A percentile compares a stretch with the other conserved stretches of the same genome.
phyloP scores from a whole-genome alignment of 2,113 vertebrate species.

The Raja brachyura region DNA sequence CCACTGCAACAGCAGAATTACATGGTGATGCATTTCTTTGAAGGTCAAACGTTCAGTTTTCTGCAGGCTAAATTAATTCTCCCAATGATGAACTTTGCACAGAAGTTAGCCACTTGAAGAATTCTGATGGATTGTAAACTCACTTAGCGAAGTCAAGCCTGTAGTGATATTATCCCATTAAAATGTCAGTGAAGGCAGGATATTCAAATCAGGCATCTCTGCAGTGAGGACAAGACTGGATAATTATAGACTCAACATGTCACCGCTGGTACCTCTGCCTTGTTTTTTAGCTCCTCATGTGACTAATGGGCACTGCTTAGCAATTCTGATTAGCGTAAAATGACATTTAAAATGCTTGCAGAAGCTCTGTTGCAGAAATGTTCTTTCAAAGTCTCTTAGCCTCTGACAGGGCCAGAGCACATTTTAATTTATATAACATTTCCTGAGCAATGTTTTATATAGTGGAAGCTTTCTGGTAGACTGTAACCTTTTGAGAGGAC shows the following conservation, averaged over 20 bases:
- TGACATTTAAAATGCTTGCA: conserved; percentile 28
- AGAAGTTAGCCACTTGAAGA: conserved; percentile 17
- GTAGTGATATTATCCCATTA: conserved; percentile 28
- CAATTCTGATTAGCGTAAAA: conserved; percentile 17
- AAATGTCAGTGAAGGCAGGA: conserved; percentile 16
- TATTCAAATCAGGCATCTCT: conserved; percentile 29
- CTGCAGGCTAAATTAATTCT: conserved; percentile 26
- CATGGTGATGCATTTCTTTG: not conserved
- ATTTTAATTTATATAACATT: conserved; percentile 12
- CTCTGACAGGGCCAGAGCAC: not conserved
- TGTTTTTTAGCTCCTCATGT: not conserved
- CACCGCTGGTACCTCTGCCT: conserved; percentile 12
- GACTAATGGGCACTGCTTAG: conserved; percentile 24
- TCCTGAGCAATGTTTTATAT: conserved; percentile 3
- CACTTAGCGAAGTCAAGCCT: not conserved
- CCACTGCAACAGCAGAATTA: not conserved
- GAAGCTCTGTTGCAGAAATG: conserved; percentile 17
- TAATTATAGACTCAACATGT: conserved; percentile 34
- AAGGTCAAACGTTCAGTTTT: conserved; percentile 4
- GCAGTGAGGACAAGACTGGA: conserved; percentile 21
- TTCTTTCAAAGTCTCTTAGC: not conserved
- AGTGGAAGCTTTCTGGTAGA: not conserved
- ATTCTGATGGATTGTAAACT: conserved; percentile 28
- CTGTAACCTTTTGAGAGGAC: not conserved
- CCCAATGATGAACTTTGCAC: not conserved